Evolutionary conservation across 1,140 invertebrate genomes (phyloP).

Genomic region (Aradophagus sp.): DNA sequence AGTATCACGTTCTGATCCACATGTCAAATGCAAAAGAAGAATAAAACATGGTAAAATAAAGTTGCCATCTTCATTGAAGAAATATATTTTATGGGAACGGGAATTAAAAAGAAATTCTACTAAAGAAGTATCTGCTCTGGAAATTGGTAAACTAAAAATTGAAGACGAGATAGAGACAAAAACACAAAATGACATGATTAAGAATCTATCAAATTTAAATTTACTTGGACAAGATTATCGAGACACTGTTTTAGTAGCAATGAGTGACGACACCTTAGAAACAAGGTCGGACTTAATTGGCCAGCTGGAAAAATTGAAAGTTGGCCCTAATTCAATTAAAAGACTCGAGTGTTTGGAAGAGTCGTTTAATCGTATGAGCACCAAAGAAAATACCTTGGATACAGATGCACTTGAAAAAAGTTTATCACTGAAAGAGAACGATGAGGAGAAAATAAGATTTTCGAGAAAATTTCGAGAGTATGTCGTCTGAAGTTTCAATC

Average conservation of each 20-base stretch:
- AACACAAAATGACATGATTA: not conserved
- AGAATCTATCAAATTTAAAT: conserved; percentile 12
- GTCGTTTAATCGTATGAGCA: conserved; percentile 3
- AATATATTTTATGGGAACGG: conserved; percentile 29
- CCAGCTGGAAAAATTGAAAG: conserved; percentile 11
- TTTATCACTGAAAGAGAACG: conserved; percentile 7
- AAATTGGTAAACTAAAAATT: conserved; percentile 19
- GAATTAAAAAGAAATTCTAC: conserved; percentile 9
- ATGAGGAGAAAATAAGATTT: conserved; percentile 3
- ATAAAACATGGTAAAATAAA: conserved; percentile 22
- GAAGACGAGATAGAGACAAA: conserved; percentile 4
- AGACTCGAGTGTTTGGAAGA: not conserved
- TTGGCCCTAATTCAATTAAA: conserved; percentile 11
- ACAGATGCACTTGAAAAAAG: conserved; percentile 11
- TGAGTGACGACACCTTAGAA: conserved; percentile 17
- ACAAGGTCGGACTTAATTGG: conserved; percentile 9
- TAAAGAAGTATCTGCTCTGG: conserved; percentile 1
- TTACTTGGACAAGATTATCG: conserved; percentile 21
- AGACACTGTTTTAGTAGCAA: not conserved
- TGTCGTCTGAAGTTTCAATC: no score
- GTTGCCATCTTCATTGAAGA: conserved; percentile 21
- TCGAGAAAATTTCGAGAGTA: conserved; percentile 29
- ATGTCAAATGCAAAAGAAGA: conserved; percentile 9
- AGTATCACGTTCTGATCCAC: conserved; percentile 2
- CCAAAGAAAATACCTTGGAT: conserved; percentile 7